Base-by-base conservation (phyloP, 2,113 vertebrate genomes). In the Ciconia boyciana region DNA sequence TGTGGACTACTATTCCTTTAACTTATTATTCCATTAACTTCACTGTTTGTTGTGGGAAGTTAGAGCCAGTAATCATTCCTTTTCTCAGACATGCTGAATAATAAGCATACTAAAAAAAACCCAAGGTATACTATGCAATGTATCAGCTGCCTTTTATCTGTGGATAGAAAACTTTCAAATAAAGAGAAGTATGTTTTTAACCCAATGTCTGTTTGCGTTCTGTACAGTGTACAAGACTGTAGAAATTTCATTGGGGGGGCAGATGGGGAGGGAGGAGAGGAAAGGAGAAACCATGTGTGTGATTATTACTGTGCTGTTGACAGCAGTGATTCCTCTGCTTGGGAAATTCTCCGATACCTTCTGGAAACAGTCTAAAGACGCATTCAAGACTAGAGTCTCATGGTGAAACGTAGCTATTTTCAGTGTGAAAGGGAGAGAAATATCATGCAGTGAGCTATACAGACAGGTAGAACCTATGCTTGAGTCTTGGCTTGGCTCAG, bases 21-120 rank as follows among this genome's bases (percentile, higher is more conserved):
- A 94, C 95, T 96, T 97, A 95, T 97, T 96, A 79, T 83, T 93
- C 87, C 82, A 90, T 96, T 96, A 94, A 91, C 62, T 87, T 95
- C 64, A 82, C 64, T 89, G 48, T 89, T 94, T 93, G 46, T 93
- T 93, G 64, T 78, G 65, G 80, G 61, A 96, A 94, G 78, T 88
- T 83, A 96, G 87, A 96, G 84, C 71, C 75, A 87, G 60, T 82
- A 95, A 74, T 82, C 26, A 36, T 93, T 54, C 71, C 39, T 95
- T 83, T 96, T 92, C 74, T 96, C 51, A 86, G 55, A 89, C 13
- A 28, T 19, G 74, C 54, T 66, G 87, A 93, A 87, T 90, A 96
- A 89, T 70, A 82, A 84, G 52, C 48, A 36, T 81, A 89, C 66
- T 83, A 7, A 49, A 87, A 76, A 80, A 61, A 44, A 44, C 8